Evolutionary conservation across 2,113 vertebrate species (phyloP).

Genomic region (Catagonus wagneri): DNA sequence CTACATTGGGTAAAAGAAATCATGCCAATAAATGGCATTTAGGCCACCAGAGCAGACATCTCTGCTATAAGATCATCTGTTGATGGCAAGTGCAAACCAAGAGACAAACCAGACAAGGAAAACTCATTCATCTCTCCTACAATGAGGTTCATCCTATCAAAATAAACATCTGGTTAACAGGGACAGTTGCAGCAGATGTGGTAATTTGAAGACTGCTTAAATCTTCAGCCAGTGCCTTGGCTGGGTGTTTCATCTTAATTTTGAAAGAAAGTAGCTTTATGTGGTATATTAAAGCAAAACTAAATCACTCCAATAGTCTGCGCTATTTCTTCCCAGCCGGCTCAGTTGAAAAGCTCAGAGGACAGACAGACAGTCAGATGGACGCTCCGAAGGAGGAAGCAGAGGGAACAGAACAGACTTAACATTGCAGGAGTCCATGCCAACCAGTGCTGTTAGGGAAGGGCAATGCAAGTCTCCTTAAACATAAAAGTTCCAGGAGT

Average conservation of each 20-base stretch:
- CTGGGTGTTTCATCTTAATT: conserved; percentile 67
- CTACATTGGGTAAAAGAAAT: not conserved
- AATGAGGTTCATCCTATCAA: conserved; percentile 56
- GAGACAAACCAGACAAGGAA: conserved; percentile 8
- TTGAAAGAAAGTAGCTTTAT: conserved; percentile 65
- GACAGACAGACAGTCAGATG: not conserved
- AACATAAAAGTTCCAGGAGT: not conserved
- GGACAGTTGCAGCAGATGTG: conserved; percentile 64
- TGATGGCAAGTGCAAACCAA: not conserved
- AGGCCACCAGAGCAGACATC: not conserved
- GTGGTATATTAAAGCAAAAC: conserved; percentile 56
- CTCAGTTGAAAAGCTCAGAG: not conserved
- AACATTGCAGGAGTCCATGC: not conserved
- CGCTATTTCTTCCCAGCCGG: conserved; percentile 12
- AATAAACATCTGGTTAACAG: conserved; percentile 64
- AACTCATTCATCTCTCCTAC: conserved; percentile 57
- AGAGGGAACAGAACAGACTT: not conserved
- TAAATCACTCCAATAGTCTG: conserved; percentile 50
- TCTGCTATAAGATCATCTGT: not conserved
- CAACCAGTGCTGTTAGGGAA: not conserved
- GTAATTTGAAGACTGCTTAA: conserved; percentile 64
- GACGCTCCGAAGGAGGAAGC: not conserved
- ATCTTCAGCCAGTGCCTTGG: conserved; percentile 57
- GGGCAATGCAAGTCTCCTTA: not conserved
- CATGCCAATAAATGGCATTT: not conserved